Percentiles rank a stretch among this genome's conserved stretches.
Evolutionary conservation across 1,140 invertebrate species (phyloP).

Genomic region (Homalodisca vitripennis): DNA sequence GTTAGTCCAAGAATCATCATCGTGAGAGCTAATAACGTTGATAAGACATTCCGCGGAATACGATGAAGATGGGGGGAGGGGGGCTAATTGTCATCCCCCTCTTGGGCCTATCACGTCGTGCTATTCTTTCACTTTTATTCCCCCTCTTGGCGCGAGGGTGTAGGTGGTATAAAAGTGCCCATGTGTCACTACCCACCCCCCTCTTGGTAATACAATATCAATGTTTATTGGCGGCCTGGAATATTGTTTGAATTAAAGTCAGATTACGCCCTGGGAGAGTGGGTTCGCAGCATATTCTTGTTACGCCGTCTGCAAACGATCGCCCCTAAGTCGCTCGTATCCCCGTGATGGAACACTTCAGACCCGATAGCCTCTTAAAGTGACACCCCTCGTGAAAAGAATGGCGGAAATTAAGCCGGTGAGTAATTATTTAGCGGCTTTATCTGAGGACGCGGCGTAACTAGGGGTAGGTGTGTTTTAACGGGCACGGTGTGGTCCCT

Average conservation of each 20-base stretch:
- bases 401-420: background rate
- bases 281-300: too few species aligned
- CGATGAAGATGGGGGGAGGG: background rate
- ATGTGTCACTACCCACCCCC: background rate
- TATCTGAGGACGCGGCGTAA: too few species aligned
- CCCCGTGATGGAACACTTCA: background rate
- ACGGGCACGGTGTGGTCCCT: too few species aligned
- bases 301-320: too few species aligned
- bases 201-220: conserved; percentile 2
- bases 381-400: background rate
- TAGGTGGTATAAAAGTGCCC: background rate
- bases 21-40: background rate
- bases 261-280: background rate
- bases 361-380: too few species aligned
- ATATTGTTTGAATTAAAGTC: background rate
- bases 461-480: too few species aligned
- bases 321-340: background rate
- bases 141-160: background rate
- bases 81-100: background rate
- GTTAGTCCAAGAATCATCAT: background rate
- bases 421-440: background rate
- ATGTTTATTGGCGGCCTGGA: background rate
- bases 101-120: background rate
- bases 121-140: conserved; percentile 7
- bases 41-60: background rate